Evolutionary conservation across 2,797 vertebrate species (phyloP).

Genomic region (Lithobates sylvaticus): DNA sequence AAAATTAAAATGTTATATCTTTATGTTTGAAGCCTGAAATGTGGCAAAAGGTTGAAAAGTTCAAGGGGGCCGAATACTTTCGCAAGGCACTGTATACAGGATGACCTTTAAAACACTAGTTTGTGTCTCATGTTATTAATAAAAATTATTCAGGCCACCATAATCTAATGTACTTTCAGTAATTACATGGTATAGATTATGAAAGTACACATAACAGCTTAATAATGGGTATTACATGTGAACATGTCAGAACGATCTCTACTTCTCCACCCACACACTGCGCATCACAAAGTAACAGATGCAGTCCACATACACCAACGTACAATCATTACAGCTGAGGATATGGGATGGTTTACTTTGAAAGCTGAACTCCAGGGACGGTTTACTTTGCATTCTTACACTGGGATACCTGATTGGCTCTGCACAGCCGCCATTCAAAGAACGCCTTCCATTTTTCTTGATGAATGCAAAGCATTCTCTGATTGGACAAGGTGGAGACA

Average conservation of each 20-base stretch:
- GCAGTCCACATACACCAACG: not conserved
- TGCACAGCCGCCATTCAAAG: too few relatives aligned
- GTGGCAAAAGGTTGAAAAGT: too few relatives aligned
- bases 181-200: constrained; percentile 27
- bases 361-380: not conserved
- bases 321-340: not conserved
- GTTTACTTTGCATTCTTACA: too few relatives aligned
- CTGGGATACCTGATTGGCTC: too few relatives aligned
- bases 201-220: not conserved
- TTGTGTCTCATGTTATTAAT: not conserved
- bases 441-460: too few relatives aligned
- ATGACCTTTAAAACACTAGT: not conserved
- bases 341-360: not conserved
- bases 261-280: constrained; percentile 10
- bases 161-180: not conserved
- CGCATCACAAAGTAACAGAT: constrained; percentile 12
- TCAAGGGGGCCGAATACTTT: too few relatives aligned
- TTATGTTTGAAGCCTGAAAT: too few relatives aligned
- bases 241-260: constrained; percentile 9
- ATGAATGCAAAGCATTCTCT: too few relatives aligned
- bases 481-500: too few relatives aligned
- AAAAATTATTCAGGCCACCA: not conserved
- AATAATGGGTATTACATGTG: constrained; percentile 20
- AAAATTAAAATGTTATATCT: too few relatives aligned
- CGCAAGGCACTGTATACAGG: too few relatives aligned